Evolutionary conservation across 2,113 vertebrate species (phyloP), one percentile per base, ranked within the genome.

Genomic region (Heptranchias perlo): DNA sequence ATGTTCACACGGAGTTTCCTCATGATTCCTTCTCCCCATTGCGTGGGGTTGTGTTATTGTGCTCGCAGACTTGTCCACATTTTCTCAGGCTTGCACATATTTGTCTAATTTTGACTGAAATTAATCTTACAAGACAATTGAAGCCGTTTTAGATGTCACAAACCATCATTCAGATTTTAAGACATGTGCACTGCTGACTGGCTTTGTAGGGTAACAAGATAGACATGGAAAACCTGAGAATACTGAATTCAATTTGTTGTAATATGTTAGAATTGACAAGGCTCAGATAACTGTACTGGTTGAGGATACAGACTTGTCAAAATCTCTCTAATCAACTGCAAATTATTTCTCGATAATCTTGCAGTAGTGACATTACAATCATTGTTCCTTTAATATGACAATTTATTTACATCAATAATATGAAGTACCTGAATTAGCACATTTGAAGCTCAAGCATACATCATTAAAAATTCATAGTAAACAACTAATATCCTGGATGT

Each of bases 391-490:
- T 65, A 47, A 65, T 64, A 11, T 62, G 54, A 14, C 35, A 61
- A 92, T 92, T 39, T 92, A 92, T 18, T 92, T 62, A 92, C 54
- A 92, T 92, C 54, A 92, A 92, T 92, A 62, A 7, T 54, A 62
- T 39, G 89, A 31, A 61, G 58, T 92, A 61, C 54, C 58, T 18
- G 31, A 82, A 82, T 44, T 82, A 92, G 89, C 18, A 62, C 35
- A 39, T 92, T 14, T 35, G 39, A 61, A 62, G 11, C 14, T n/a
- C 58, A 92, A 16, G 14, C 54, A 39, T 61, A 61, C 16, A 92
- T 16, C 31, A n/a, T 92, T 92, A 61, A 92, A 61, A 61, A 62
- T 62, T 62, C 14, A 21, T 16, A 39, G 35, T 39, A 92, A 62
- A 21, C 10, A 61, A n/a, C 14, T 62, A n/a, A 92, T 62, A 61